These are phyloP conservation scores for Valencia hispanica DNA, from an alignment of 2,797 vertebrate genomes.

Conservation along the genomic window DNA sequence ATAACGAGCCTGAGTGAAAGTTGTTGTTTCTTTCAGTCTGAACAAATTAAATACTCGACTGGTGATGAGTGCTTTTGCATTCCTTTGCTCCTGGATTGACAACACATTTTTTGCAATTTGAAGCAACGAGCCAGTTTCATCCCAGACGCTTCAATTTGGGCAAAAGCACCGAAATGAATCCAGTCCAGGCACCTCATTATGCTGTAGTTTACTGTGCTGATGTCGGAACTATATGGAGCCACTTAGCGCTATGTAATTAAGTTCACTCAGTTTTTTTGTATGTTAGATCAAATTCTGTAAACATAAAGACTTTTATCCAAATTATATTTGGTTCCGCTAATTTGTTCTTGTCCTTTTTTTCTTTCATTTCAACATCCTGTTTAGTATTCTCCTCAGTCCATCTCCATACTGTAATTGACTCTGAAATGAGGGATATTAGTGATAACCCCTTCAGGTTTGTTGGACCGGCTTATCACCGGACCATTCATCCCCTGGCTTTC, in stretches of 20 bases:
- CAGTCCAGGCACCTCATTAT: constrained; percentile 64
- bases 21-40: constrained; percentile 54
- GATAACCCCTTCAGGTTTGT: constrained; percentile 71
- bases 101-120: constrained; percentile 66
- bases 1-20: constrained; percentile 63
- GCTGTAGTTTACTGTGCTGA: constrained; percentile 48
- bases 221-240: constrained; percentile 37
- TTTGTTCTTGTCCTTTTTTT: background rate
- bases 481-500: constrained; percentile 52
- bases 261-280: constrained; percentile 15
- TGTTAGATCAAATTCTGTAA: constrained; percentile 27
- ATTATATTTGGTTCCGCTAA: background rate
- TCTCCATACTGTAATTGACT: constrained; percentile 64
- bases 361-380: constrained; percentile 2
- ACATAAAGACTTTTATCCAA: constrained; percentile 7
- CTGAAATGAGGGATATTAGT: constrained; percentile 71
- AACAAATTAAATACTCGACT: constrained; percentile 68
- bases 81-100: constrained; percentile 51
- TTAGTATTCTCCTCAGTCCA: constrained; percentile 49
- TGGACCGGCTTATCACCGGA: constrained; percentile 58
- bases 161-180: constrained; percentile 60
- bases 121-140: constrained; percentile 32
- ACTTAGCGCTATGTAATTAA: constrained; percentile 46
- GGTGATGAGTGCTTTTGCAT: constrained; percentile 64
- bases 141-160: constrained; percentile 62